Evolutionary conservation across 2,113 vertebrate genomes (phyloP).

Genomic region (Chascanopsetta lugubris): DNA sequence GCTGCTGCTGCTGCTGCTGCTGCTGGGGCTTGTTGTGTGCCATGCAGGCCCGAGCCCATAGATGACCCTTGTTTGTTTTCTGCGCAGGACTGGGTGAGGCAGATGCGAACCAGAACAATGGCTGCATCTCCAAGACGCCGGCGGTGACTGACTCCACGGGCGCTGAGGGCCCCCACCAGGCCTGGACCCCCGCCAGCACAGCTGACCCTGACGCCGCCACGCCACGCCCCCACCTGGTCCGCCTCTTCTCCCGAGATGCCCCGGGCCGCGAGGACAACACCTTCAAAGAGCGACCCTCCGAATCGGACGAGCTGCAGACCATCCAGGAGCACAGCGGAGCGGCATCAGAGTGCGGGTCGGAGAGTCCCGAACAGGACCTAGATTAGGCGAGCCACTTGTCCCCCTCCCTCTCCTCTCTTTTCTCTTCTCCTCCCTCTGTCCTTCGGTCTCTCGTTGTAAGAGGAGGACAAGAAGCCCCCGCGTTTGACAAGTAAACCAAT

Average conservation of each 20-base stretch:
- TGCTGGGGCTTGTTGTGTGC: slow-evolving; percentile 78
- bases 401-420: slow-evolving; percentile 23
- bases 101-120: slow-evolving; percentile 98
- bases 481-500: slow-evolving; percentile 69
- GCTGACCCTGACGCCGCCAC: slow-evolving; percentile 83
- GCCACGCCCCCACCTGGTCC: slow-evolving; percentile 96
- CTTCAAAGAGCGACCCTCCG: slow-evolving; percentile 99
- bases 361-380: slow-evolving; percentile 88
- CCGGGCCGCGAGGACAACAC: slow-evolving; percentile 99
- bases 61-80: slow-evolving; percentile 90
- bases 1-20: slow-evolving; percentile 2
- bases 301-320: slow-evolving; percentile 98
- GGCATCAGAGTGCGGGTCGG: slow-evolving; percentile 85
- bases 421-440: slow-evolving; percentile 48
- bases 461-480: slow-evolving; percentile 52
- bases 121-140: slow-evolving; percentile 87
- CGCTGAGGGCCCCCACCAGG: slow-evolving; percentile 86
- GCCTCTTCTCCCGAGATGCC: slow-evolving; percentile 99
- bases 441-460: slow-evolving; percentile 59
- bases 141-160: slow-evolving; percentile 94
- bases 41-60: slow-evolving; percentile 87
- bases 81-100: slow-evolving; percentile 90
- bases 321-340: slow-evolving; percentile 92
- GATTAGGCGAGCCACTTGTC: slow-evolving; percentile 71
- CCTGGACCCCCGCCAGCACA: slow-evolving; percentile 87